These are phyloP conservation scores for Onthophagus sagittarius DNA, from an alignment of 2,888 invertebrate species.

Conservation along the genomic window DNA sequence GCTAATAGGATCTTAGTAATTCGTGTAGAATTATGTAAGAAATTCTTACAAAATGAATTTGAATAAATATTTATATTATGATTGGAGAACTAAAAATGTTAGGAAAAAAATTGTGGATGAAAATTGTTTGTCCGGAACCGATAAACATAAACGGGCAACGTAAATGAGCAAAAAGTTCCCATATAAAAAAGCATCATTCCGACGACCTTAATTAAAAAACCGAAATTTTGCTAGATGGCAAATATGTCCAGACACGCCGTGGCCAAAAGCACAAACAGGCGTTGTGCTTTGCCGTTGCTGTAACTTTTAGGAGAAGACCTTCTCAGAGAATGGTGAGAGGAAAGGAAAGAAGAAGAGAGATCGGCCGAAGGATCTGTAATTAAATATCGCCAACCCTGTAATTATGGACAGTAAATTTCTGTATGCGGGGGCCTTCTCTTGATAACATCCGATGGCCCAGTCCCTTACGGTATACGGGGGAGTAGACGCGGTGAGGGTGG, in stretches of 20 bases:
- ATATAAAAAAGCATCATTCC: background rate
- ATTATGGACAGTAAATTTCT: slow-evolving; percentile 83
- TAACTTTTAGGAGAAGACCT: slow-evolving; percentile 3
- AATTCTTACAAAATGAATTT: no score
- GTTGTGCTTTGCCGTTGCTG: background rate
- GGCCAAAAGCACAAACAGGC: background rate
- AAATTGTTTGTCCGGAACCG: background rate
- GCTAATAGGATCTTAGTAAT: no score
- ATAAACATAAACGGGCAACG: background rate
- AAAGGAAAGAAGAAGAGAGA: slow-evolving; percentile 27
- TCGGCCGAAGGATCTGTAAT: slow-evolving; percentile 64
- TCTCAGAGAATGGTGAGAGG: background rate
- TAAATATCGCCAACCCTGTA: slow-evolving; percentile 78
- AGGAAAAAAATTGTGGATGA: no score
- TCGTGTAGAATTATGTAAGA: no score
- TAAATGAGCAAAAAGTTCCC: background rate
- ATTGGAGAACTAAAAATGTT: no score
- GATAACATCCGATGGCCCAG: slow-evolving; percentile 52
- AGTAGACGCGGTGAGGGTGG: slow-evolving; percentile 2
- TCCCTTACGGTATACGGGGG: slow-evolving; percentile 27
- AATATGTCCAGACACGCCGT: background rate
- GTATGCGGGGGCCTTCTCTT: slow-evolving; percentile 56
- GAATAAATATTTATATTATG: no score
- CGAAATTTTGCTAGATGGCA: background rate
- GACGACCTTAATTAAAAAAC: background rate